These are phyloP conservation scores for Euura saliciscinereae DNA, from an alignment of 1,140 invertebrate species.

Conservation along the genomic window DNA sequence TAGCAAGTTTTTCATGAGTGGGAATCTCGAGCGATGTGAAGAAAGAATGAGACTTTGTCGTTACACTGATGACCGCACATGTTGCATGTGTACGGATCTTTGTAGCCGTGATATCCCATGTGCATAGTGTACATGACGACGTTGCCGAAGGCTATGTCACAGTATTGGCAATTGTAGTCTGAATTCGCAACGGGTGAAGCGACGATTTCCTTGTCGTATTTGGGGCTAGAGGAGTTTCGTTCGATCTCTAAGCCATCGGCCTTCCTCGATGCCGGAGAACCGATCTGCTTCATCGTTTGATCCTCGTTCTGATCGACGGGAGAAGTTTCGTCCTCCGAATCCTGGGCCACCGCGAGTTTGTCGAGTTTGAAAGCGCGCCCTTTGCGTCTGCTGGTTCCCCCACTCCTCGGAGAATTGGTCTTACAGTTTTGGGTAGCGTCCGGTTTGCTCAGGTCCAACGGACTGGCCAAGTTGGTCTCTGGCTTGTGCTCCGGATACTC, in stretches of 20 bases:
- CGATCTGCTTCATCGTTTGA: slow-evolving; percentile 17
- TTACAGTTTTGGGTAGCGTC: slow-evolving; percentile 17
- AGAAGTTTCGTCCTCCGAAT: slow-evolving; percentile 56
- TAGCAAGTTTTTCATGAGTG: slow-evolving; percentile 65
- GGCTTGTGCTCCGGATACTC: background rate
- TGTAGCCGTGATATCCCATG: slow-evolving; percentile 92
- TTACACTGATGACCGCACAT: slow-evolving; percentile 85
- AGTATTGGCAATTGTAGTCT: slow-evolving; percentile 79
- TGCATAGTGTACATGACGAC: slow-evolving; percentile 92
- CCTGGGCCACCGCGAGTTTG: slow-evolving; percentile 58
- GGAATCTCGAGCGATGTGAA: slow-evolving; percentile 86
- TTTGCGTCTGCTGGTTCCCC: slow-evolving; percentile 74
- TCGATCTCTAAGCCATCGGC: slow-evolving; percentile 1
- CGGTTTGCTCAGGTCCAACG: slow-evolving; percentile 64
- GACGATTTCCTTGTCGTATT: slow-evolving; percentile 10
- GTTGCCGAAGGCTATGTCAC: slow-evolving; percentile 90
- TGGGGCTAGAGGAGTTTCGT: background rate
- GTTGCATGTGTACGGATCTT: slow-evolving; percentile 93
- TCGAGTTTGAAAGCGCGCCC: slow-evolving; percentile 80
- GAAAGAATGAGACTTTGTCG: slow-evolving; percentile 88
- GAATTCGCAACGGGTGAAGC: slow-evolving; percentile 2
- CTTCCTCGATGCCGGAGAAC: background rate
- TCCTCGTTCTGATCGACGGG: slow-evolving; percentile 48
- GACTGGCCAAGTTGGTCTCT: slow-evolving; percentile 28
- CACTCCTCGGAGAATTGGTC: slow-evolving; percentile 14